Evolutionary conservation across 2,888 invertebrate species (phyloP), one percentile per base, ranked within the genome.

Genomic region (Apamea sordens): DNA sequence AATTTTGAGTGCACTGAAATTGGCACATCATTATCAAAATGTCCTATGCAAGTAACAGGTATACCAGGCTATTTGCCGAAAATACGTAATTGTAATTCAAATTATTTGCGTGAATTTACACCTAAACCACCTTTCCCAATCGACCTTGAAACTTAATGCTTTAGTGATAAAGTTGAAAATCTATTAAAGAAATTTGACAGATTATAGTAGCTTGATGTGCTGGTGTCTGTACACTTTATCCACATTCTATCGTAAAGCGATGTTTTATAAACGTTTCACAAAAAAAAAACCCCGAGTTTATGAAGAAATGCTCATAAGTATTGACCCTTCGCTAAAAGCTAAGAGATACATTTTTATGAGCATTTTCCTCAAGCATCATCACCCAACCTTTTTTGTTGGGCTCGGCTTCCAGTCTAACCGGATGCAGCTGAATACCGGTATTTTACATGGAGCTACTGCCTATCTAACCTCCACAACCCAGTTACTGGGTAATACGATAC

Each of bases 1-100:
- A 21, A 61, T 76, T 73, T 74, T 10, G 15, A 47, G 21, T 28
- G 21, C 56, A 47, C 15, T 76, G 76, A 44, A 65, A 76, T 56
- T 44, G n/a, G 21, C n/a, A 65, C 44, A 18, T 64, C 24, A 64
- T 53, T 44, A 76, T n/a, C 41, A 13, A 61, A 50, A n/a, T 72
- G 0, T 32, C 8, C 24, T 32, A 32, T 15, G 8, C 32, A 50
- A 68, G 24, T 69, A 50, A 13, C 7, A 7, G 65, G n/a, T 11
- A 44, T 11, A 47, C 21, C 3, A 47, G 36, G 36, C 47, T 32
- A 69, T 32, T 47, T 50, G 21, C 47, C 21, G 4, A 28, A 41
- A 24, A 67, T n/a, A 41, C 65, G 24, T 56, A 24, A 56, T 8
- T 56, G 21, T 56, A 56, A 28, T 15, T 61, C 8, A 61, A 61